Base-by-base conservation (phyloP, 2,888 invertebrate genomes). In the Andrena bicolor region DNA sequence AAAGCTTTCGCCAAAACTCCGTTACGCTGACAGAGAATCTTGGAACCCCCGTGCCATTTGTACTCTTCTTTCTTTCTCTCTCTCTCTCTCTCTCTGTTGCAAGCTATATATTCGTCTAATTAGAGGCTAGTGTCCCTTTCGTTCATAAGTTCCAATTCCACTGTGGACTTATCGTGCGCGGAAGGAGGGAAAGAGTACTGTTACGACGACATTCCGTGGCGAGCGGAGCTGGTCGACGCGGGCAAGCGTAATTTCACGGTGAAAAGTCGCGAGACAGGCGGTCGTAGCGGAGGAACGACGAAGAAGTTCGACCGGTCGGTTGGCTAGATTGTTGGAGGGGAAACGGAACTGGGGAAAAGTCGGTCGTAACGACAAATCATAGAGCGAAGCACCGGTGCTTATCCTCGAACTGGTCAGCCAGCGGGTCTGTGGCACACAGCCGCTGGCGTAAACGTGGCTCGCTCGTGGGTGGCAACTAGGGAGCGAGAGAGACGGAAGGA, bases 301-400 rank as follows among this genome's bases (percentile, higher is more conserved):
- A 61, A 41, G 80, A 81, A 49, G 80, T 78, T 64, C 58, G 80
- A 79, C 73, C 73, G 35, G 68, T 78, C 63, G 41, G 32, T 16
- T 28, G 48, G 23, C 32, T 23, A 2, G 41, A 7, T 1, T n/a
- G 56, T 23, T 28, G 76, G 41, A 65, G 66, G 72, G 58, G 72
- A 77, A 77, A 81, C 76, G 73, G 76, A 84, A 84, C 69, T 76
- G 13, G 56, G 58, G 13, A 75, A 41, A 80, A 83, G 80, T 83
- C 80, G 73, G 84, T 83, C 76, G 84, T 80, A 80, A 72, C 84
- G 84, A 81, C 84, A 74, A 76, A 84, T 83, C 84, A 76, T 80
- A 80, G 72, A 80, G 66, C 70, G 58, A 56, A 76, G 53, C 73
- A 41, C 41, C 30, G 70, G 70, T 79, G 68, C 74, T 82, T 73